Percentiles rank a stretch among this genome's conserved stretches.
These are phyloP conservation scores for Dicentrarchus labrax DNA, from an alignment of 2,113 vertebrate genomes.

Conservation along the genomic window DNA sequence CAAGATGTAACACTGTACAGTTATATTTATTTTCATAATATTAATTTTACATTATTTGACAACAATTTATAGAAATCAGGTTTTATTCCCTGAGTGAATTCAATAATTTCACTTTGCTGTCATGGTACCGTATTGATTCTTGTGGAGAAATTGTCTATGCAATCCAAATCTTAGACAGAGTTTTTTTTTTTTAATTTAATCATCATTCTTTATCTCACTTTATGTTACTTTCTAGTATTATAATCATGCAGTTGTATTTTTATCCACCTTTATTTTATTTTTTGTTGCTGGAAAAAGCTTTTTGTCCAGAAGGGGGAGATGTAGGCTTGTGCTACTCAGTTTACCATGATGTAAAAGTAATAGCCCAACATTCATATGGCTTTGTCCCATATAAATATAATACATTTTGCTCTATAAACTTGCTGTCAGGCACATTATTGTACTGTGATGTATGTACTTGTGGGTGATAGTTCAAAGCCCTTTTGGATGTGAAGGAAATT, in stretches of 20 bases:
- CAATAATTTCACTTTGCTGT: not conserved
- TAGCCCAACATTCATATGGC: not conserved
- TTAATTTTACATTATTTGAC: not conserved
- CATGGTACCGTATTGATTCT: no score
- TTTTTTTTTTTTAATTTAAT: not conserved
- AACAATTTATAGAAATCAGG: not conserved
- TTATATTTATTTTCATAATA: no score
- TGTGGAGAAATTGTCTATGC: not conserved
- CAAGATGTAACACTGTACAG: not conserved
- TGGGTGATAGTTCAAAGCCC: not conserved
- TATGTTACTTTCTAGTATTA: not conserved
- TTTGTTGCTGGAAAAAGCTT: not conserved
- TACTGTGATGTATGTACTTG: not conserved
- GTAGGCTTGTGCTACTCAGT: not conserved
- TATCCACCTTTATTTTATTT: not conserved
- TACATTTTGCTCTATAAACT: not conserved
- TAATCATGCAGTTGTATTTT: not conserved
- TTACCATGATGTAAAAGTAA: not conserved
- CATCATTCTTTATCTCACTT: not conserved
- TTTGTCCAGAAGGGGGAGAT: conserved; percentile 41
- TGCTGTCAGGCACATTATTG: not conserved
- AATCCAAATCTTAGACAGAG: not conserved
- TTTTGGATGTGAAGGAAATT: no score
- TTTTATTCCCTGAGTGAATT: not conserved
- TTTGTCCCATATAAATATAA: not conserved